Conservation (phyloP, 2,113 vertebrate genomes). For the Bostrychus sinensis region DNA sequence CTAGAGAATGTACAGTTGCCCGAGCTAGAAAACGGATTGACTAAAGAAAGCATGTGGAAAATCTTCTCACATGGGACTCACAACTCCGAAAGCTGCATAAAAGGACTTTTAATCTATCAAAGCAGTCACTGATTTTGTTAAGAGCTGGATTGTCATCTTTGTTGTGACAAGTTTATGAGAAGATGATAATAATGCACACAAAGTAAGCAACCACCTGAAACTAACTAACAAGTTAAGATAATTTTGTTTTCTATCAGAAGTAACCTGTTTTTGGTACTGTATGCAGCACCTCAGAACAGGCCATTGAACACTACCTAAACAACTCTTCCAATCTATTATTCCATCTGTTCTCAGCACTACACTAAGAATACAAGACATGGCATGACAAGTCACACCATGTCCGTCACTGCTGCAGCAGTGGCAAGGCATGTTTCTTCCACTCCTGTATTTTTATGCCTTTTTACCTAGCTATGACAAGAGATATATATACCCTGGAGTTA, state of each 20-base stretch:
- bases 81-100: background rate
- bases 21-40: constrained; percentile 1
- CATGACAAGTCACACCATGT: constrained; percentile 53
- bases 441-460: background rate
- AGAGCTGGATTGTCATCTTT: too few species aligned
- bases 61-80: background rate
- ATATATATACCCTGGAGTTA: background rate
- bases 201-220: too few species aligned
- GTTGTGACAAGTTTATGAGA: too few species aligned
- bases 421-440: constrained; percentile 12
- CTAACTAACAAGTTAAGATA: too few species aligned
- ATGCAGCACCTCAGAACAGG: background rate
- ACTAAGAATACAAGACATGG: constrained; percentile 18
- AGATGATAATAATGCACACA: too few species aligned
- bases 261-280: background rate
- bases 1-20: constrained; percentile 9
- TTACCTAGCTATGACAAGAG: background rate
- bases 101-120: background rate
- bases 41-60: constrained; percentile 11
- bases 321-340: background rate
- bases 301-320: background rate
- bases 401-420: constrained; percentile 3
- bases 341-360: constrained; percentile 12
- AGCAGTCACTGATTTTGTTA: background rate
- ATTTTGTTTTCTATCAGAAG: background rate